Base-by-base conservation (phyloP, 2,888 invertebrate species). In the Trachelus tabidus region DNA sequence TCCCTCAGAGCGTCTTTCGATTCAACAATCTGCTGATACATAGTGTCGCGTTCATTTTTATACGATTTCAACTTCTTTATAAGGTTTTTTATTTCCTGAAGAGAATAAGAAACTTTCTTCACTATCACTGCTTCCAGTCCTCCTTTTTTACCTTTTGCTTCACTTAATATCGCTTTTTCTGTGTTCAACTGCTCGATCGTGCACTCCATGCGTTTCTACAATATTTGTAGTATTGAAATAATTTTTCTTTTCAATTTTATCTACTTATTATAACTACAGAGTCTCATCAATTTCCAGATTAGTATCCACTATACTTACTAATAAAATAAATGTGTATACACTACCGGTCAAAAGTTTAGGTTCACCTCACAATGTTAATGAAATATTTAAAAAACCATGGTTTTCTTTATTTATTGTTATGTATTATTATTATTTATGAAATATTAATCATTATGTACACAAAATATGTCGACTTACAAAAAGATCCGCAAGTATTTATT, bases 41-140 rank as follows among this genome's bases (percentile, higher is more conserved):
- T 79, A 30, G 68, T 23, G 11, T 78, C 79, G 11, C 87, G 84
- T 79, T 87, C 85, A 23, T 80, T 77, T 75, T 81, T 80, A 35
- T 85, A 87, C 34, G 82, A 76, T 76, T 85, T 81, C 34, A 87
- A 80, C 68, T 85, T 77, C 34, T 82, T 68, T 68, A 79, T 81
- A 77, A 88, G 84, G 23, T 80, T 82, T 56, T 80, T 79, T 34
- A 87, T 81, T 76, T 82, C 84, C 6, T 77, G 78, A 68, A 78
- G 56, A 6, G 76, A 78, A 23, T 40, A 34, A 31, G 78, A 73
- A 4, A 75, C 78, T 40, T 73, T 75, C 11, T 76, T 68, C 33
- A 78, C 76, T 31, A 78, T 78, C n/a, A 68, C 68, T 73, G 37
- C 73, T 35, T 78, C 78, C 12, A 78, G 33, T 12, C 33, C 76